Base-by-base conservation (phyloP, 2,888 invertebrate species). In the Rambutsinella grinnellia region DNA sequence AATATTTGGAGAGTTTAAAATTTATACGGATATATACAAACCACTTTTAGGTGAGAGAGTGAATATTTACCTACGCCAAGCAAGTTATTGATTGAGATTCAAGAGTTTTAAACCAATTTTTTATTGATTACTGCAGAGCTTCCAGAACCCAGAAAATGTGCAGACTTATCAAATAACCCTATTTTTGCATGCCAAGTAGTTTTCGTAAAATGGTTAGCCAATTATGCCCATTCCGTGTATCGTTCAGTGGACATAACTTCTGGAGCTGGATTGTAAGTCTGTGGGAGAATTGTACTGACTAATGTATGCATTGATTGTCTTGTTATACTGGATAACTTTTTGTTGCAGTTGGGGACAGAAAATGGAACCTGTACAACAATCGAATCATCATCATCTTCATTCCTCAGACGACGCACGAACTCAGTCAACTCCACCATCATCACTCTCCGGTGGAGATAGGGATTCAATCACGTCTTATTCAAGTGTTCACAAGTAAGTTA, bases 131-230 rank as follows among this genome's bases (percentile, higher is more conserved):
- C 57, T 54, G 2, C 85, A 90, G 94, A 94, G 84, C 87, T 95
- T 81, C 94, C 95, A 47, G 89, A 90, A 15, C 88, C 91, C 1
- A 65, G 83, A 75, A 80, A 79, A 65, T 79, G 80, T 46, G 76
- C 79, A 26, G 83, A 85, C 27, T 51, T 84, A 83, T 69, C 83
- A 79, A 67, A 83, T 86, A 84, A 92, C 84, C 87, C 91, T 82
- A 90, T 93, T 85, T 91, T 89, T 85, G 90, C 92, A 87, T 90
- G 89, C 86, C 91, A 95, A 82, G 95, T 96, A 47, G 93, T 92
- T 5, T 88, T 97, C 44, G 93, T 97, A 79, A 94, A 94, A 87
- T 97, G 96, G 96, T 90, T 96, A 21, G 93, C 94, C 0, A 93
- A 90, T 84, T 94, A 93, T 84, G 93, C 93, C 1, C 94, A 95